phyloP scores from a whole-genome alignment of 1,140 invertebrate species.

The Drosophila triauraria region DNA sequence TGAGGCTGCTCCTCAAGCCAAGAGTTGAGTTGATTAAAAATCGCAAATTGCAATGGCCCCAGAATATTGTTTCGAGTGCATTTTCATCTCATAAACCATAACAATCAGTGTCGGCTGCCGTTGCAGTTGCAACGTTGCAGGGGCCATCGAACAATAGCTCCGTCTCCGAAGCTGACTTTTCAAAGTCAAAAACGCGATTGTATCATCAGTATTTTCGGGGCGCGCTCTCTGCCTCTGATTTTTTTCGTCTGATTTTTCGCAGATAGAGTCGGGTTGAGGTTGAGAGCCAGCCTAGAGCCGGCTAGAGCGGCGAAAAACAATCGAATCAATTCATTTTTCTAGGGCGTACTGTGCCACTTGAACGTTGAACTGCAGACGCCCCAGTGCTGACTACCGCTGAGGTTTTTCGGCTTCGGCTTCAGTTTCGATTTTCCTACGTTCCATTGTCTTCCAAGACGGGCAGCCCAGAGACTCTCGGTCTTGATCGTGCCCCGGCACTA shows the following conservation, averaged over 20 bases:
- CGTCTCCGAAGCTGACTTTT: constrained; percentile 67
- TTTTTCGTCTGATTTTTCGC: constrained; percentile 58
- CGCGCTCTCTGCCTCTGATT: constrained; percentile 59
- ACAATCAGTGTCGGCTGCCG: constrained; percentile 59
- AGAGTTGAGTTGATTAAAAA: constrained; percentile 51
- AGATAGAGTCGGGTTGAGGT: constrained; percentile 50
- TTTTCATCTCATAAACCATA: constrained; percentile 71
- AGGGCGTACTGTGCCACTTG: constrained; percentile 84
- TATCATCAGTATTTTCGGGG: constrained; percentile 70
- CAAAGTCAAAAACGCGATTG: constrained; percentile 83
- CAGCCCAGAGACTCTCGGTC: constrained; percentile 57
- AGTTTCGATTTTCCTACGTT: constrained; percentile 9
- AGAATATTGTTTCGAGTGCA: constrained; percentile 75
- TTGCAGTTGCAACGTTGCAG: constrained; percentile 16
- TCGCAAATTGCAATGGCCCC: constrained; percentile 44
- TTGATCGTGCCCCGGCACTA: constrained; percentile 79
- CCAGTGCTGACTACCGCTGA: constrained; percentile 81
- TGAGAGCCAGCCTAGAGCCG: constrained; percentile 30
- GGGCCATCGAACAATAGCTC: constrained; percentile 72
- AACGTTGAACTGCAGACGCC: constrained; percentile 85
- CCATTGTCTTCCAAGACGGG: constrained; percentile 59
- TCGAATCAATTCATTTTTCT: constrained; percentile 85
- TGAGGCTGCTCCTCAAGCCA: background rate
- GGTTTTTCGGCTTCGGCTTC: constrained; percentile 31
- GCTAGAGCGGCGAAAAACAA: constrained; percentile 64